Evolutionary conservation across 2,113 vertebrate species (phyloP), one percentile per base, ranked within the genome.

Genomic region (Ictalurus furcatus): DNA sequence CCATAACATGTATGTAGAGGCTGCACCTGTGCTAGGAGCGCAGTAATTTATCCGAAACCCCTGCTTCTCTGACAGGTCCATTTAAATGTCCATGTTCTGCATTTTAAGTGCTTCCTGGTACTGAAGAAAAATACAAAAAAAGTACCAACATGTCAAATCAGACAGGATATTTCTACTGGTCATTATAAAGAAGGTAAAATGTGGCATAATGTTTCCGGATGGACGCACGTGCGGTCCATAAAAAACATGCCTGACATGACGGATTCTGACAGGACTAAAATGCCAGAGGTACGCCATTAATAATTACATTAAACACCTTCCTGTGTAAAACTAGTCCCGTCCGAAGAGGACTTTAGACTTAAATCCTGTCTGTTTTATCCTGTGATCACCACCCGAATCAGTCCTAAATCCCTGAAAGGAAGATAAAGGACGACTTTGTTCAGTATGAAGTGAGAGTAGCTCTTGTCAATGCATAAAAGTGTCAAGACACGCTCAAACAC

Each of bases 371-470:
- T 40, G 34, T 44, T 63, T 84, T 63, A 14, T 28, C 34, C 34
- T 1, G 23, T 16, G 34, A 25, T 44, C 81, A 63, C 21, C 30
- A 37, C 19, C 81, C 28, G 59, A 63, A 44, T 67, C 58, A n/a
- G 52, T n/a, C 34, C 34, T 67, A 54, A 74, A 90, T 88, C 78
- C 79, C 73, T 19, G 37, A 88, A 63, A 12, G 28, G 5, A 54
- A 80, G 34, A 90, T 88, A 79, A 93, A 89, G 81, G 61, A 69
- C 3, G 59, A n/a, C 86, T 91, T 90, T 92, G 87, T 93, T 92
- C n/a, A 25, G 30, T 14, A 69, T 21, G 54, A 87, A 73, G 88
- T 82, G 59, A 79, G 82, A 78, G 87, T 59, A 44, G 65, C 52
- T 65, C 87, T 89, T 73, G 83, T 19, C 58, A 81, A n/a, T 37